These are phyloP conservation scores for Chalcosyrphus nemorum DNA, from an alignment of 2,888 invertebrate genomes.

Conservation along the genomic window DNA sequence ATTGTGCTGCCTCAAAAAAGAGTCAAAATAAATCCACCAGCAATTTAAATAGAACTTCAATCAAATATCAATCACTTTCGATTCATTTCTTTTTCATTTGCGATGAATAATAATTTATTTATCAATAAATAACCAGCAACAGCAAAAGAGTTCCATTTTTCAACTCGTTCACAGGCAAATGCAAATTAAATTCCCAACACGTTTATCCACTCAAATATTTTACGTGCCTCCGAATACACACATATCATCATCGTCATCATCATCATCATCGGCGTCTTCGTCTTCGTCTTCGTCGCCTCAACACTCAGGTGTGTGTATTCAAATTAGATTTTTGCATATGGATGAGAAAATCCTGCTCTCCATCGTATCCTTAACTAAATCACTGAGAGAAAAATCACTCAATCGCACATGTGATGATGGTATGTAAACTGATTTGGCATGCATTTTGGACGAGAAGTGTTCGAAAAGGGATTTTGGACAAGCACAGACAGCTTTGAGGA, in stretches of 20 bases:
- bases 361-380: constrained; percentile 52
- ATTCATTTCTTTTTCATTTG: constrained; percentile 5
- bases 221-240: constrained; percentile 66
- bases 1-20: too few species aligned
- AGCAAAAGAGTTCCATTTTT: constrained; percentile 3
- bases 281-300: constrained; percentile 9
- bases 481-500: constrained; percentile 13
- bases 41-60: not conserved
- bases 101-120: constrained; percentile 54
- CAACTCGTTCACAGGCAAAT: constrained; percentile 41
- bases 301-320: constrained; percentile 52
- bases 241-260: constrained; percentile 41
- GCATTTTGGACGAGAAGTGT: constrained; percentile 14
- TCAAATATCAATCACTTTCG: constrained; percentile 17
- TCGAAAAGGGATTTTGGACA: constrained; percentile 5
- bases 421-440: constrained; percentile 9
- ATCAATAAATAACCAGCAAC: constrained; percentile 28
- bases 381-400: constrained; percentile 57
- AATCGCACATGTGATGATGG: constrained; percentile 31
- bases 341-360: constrained; percentile 19
- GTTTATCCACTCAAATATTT: constrained; percentile 72
- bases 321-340: constrained; percentile 63
- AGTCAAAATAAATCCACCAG: not conserved
- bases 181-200: constrained; percentile 67
- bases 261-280: constrained; percentile 2